Conservation (phyloP, 1,140 invertebrate genomes). For the Vanessa atalanta region DNA sequence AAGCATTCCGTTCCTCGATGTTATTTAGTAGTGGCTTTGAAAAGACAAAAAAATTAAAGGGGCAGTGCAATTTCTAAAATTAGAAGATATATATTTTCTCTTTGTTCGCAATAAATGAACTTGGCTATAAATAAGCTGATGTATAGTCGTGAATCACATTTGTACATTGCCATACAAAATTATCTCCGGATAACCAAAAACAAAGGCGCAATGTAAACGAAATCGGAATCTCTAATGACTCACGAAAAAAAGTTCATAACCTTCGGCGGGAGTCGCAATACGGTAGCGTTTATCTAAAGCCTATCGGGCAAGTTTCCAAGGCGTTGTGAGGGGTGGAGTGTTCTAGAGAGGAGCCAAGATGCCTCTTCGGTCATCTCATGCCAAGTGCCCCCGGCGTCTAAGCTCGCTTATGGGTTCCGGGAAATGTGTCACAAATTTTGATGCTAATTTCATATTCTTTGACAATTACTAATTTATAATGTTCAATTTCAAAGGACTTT, state of each 20-base stretch:
- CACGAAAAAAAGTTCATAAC: conserved; percentile 35
- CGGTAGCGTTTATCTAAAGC: conserved; percentile 61
- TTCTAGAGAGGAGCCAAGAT: conserved; percentile 52
- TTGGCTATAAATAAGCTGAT: conserved; percentile 19
- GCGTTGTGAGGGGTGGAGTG: conserved; percentile 38
- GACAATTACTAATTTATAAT: too few species aligned
- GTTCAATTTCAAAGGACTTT: too few species aligned
- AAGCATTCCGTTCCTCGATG: background rate
- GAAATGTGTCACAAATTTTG: conserved; percentile 29
- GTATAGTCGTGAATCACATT: conserved; percentile 23
- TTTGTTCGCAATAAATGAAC: conserved; percentile 18
- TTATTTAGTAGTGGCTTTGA: background rate
- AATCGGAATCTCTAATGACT: conserved; percentile 32
- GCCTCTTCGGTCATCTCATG: conserved; percentile 52
- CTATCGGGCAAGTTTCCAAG: conserved; percentile 71
- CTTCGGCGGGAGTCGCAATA: conserved; percentile 33
- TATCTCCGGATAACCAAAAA: conserved; percentile 17
- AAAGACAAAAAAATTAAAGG: background rate
- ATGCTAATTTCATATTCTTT: conserved; percentile 18
- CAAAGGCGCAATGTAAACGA: conserved; percentile 19
- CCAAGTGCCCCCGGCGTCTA: conserved; percentile 49
- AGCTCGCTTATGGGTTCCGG: conserved; percentile 29
- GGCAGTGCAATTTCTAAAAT: background rate
- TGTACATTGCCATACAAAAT: conserved; percentile 20
- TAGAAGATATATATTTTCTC: conserved; percentile 1